Percentiles rank a stretch among this genome's conserved stretches.
Evolutionary conservation across 2,888 invertebrate genomes (phyloP).

Genomic region (Eledone cirrhosa): DNA sequence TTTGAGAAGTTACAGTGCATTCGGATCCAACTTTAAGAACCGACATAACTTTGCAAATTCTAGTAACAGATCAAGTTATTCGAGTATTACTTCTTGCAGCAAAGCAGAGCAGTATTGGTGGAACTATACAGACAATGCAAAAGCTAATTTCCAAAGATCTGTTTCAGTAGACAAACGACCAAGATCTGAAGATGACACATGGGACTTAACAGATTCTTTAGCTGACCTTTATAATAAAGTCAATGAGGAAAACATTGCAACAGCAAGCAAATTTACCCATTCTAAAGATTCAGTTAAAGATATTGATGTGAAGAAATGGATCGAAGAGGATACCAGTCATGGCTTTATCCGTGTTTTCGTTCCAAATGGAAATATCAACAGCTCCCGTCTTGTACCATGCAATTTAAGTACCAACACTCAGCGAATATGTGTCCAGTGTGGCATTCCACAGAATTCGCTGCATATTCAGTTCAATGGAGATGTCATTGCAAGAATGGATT

Average conservation of each 20-base stretch:
- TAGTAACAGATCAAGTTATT: constrained; percentile 11
- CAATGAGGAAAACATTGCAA: constrained; percentile 42
- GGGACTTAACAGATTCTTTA: constrained; percentile 65
- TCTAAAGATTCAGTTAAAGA: constrained; percentile 33
- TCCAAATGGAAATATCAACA: constrained; percentile 49
- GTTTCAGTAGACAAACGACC: neutral
- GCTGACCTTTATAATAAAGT: constrained; percentile 58
- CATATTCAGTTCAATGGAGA: constrained; percentile 67
- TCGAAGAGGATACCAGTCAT: constrained; percentile 59
- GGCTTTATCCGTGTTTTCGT: constrained; percentile 64
- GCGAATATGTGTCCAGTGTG: constrained; percentile 62
- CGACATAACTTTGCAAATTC: constrained; percentile 15
- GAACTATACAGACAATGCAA: constrained; percentile 19
- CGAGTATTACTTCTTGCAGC: neutral
- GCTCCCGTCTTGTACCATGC: constrained; percentile 62
- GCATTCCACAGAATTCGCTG: constrained; percentile 61
- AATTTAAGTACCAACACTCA: constrained; percentile 63
- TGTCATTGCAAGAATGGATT: constrained; percentile 63
- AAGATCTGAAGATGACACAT: constrained; percentile 55
- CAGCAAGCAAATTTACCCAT: constrained; percentile 28
- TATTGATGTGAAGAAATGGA: constrained; percentile 55
- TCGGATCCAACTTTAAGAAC: constrained; percentile 1
- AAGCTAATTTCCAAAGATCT: neutral
- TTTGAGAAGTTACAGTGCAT: constrained; percentile 20
- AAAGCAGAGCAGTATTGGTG: constrained; percentile 6